Evolutionary conservation across 1,140 invertebrate species (phyloP), one percentile per base, ranked within the genome.

Genomic region (Galendromus occidentalis): DNA sequence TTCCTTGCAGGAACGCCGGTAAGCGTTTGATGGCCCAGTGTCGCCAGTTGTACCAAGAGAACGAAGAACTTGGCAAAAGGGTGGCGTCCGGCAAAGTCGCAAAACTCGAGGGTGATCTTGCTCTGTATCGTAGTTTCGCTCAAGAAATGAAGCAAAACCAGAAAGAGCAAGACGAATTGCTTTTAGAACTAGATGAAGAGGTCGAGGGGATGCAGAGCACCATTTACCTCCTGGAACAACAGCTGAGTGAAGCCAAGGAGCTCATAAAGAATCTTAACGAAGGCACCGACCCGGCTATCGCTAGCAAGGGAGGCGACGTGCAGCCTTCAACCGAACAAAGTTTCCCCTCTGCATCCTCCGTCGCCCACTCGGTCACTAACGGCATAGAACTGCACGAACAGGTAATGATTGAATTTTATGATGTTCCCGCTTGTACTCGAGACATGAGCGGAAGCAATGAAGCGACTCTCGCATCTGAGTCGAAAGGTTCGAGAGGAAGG

Each of bases 151-250:
- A 95, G 73, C 92, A 93, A 76, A 93, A 89, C 70, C 91, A 97
- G 79, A 86, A 77, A 90, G 92, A 96, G 77, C 76, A 95, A 70
- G 92, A 97, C 73, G 91, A 95, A 72, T 89, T 96, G 74, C 79
- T 98, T 29, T 86, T 91, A 75, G 93, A 97, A 73, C 76, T 97
- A 63, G 93, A 98, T 72, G 92, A 95, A 75, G 92, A 96, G 76
- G 88, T 96, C 14, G 93, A 98, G 76, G 92, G 91, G 5, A 93
- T 98, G 90, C 92, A 96, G 77, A 91, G 88, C 72, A 96, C 92
- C 65, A 93, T 97, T 71, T 84, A 89, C 73, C 88, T 88, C 76
- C 79, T 96, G 64, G 91, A 96, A 73, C 88, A 91, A 74, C 90
- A 96, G 74, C 75, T 96, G 51, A 80, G 86, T 44, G 86, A 86